phyloP scores from a whole-genome alignment of 2,113 vertebrate species.

The Lanius ludovicianus region DNA sequence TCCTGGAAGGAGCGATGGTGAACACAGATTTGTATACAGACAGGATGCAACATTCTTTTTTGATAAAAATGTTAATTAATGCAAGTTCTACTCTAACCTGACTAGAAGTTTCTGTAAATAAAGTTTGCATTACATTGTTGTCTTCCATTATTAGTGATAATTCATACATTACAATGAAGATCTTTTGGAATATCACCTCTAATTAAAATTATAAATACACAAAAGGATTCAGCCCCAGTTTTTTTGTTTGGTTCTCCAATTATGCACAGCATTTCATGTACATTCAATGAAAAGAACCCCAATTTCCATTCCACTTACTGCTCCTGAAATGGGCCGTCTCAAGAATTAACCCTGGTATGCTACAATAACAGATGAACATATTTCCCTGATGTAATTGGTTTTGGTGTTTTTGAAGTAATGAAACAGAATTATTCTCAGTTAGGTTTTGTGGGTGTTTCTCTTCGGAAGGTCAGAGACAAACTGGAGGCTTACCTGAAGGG shows the following conservation, averaged over 20 bases:
- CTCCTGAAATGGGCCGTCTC: not conserved
- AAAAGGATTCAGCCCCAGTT: not conserved
- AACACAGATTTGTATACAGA: accelerated
- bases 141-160: not conserved
- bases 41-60: not conserved
- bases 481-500: not conserved
- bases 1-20: not conserved
- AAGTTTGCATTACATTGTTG: not conserved
- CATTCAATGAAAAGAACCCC: not conserved
- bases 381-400: not conserved
- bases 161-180: not conserved
- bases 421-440: not conserved
- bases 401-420: not conserved
- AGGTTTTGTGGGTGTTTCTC: not conserved
- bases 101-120: not conserved
- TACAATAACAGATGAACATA: not conserved
- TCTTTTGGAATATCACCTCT: not conserved
- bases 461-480: not conserved
- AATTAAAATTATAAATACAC: not conserved
- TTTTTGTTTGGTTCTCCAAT: not conserved
- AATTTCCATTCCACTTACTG: not conserved
- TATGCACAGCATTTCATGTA: not conserved
- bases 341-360: not conserved
- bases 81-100: not conserved
- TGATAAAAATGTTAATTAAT: not conserved